Base-by-base conservation (phyloP, 2,113 vertebrate species). In the Peucedramus taeniatus region DNA sequence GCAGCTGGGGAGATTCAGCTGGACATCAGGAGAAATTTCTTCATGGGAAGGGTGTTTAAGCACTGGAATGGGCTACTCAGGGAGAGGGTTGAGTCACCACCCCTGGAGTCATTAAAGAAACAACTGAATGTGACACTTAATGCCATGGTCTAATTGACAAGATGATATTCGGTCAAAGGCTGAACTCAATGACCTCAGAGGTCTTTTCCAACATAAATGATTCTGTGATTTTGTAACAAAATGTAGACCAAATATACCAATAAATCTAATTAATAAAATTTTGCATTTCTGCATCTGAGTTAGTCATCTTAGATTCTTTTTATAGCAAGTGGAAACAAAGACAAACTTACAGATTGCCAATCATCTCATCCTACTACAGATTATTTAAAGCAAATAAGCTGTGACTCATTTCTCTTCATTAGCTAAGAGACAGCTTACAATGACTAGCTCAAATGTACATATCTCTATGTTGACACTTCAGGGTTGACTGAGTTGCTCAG, bases 101-200 rank as follows among this genome's bases (percentile, higher is more conserved):
- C 30, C 40, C 31, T 42, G 18, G 10, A 54, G 30, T 54, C 17
- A 35, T 40, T 61, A 44, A 69, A 27, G 21, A 35, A 83, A 61
- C 0, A 0, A 68, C n/a, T 76, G 30, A 30, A 53, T 7, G 2
- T 40, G 39, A 4, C n/a, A 47, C 9, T 69, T 61, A 35, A 45
- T 40, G 40, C 21, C 12, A 23, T 54, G 14, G 21, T 61, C 24
- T 76, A 60, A 21, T 61, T 35, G 47, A 35, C n/a, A 60, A 53
- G 24, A 6, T 40, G n/a, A 37, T 54, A 14, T 31, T 40, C 1
- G 0, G 14, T 69, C 61, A 40, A 69, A 76, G 70, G 14, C 30
- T 68, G 61, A 24, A 40, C 26, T 76, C 18, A 15, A 28, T 20
- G 14, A 76, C 18, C 14, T 61, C 37, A 74, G 15, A 51, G 28